Base-by-base conservation (phyloP, 2,113 vertebrate species). In the Struthio camelus region DNA sequence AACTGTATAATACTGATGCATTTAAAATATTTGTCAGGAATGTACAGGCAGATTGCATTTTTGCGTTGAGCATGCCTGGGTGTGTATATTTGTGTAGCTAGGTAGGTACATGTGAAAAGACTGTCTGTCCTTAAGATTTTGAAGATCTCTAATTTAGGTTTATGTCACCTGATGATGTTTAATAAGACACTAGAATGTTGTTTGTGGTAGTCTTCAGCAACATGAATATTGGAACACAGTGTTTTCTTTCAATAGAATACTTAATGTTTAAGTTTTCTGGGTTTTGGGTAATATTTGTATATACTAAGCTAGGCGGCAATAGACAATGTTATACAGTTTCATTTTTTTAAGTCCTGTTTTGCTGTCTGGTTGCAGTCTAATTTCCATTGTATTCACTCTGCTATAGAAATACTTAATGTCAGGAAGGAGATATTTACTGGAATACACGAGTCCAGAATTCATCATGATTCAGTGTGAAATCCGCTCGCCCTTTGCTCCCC, bases 401-500 rank as follows among this genome's bases (percentile, higher is more conserved):
- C 95, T 95, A 89, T 94, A 96, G 96, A 97, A 97, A 98, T 98
- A 96, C 98, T 96, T 98, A 97, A 96, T 97, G 97, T 98, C 97
- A 98, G 98, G 97, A 98, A 97, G 97, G 96, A 98, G 97, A 98
- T 98, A 98, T 98, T 98, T 98, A 97, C 97, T 98, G 94, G 97
- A 98, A 98, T 98, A 98, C 97, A 94, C 17, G 84, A 98, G 98
- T 98, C 97, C 97, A 98, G 98, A 98, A 98, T 98, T 98, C 98
- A 98, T 99, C 98, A 98, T 97, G 98, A 98, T 98, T 98, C 98
- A 97, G 96, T 98, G 98, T 97, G 97, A 98, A 98, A 98, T 98
- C 97, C 64, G 40, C 97, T 98, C 94, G 98, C 98, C 98, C 98
- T 98, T 98, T 98, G 98, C 98, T 98, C 98, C 97, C 97, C 97